Conservation (phyloP, 1,140 invertebrate genomes). For the Chironomus striatipennis region DNA sequence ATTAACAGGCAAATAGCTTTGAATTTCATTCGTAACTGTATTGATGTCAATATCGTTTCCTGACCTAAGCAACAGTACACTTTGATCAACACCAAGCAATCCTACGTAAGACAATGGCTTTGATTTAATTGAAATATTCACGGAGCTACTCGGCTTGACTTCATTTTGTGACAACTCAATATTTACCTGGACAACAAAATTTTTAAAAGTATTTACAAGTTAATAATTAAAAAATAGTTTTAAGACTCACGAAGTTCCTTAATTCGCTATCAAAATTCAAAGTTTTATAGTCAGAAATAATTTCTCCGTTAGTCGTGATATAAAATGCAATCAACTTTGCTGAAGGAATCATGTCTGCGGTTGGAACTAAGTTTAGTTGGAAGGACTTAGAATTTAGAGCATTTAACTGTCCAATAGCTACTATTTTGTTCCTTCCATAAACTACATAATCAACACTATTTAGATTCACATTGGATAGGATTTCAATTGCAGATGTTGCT, state of each 20-base stretch:
- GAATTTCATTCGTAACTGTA: constrained; percentile 39
- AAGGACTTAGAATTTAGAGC: background rate
- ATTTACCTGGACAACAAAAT: background rate
- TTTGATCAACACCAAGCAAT: constrained; percentile 76
- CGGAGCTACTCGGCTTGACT: constrained; percentile 53
- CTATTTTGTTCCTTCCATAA: background rate
- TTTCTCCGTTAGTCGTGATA: background rate
- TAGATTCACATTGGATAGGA: background rate
- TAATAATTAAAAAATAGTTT: background rate
- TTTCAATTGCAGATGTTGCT: background rate
- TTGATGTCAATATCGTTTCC: constrained; percentile 43
- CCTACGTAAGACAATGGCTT: constrained; percentile 73
- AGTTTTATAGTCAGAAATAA: background rate
- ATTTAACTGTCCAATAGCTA: background rate
- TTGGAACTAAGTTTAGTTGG: background rate
- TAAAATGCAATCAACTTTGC: background rate
- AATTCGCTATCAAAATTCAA: background rate
- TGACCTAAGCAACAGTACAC: constrained; percentile 60
- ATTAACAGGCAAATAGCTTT: constrained; percentile 39
- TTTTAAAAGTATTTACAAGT: background rate
- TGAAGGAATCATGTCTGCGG: background rate
- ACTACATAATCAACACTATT: background rate
- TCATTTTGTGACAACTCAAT: constrained; percentile 44
- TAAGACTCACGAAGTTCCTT: background rate
- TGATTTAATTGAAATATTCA: constrained; percentile 57